phyloP scores from a whole-genome alignment of 2,797 vertebrate species.

The Neosalanx taihuensis region DNA sequence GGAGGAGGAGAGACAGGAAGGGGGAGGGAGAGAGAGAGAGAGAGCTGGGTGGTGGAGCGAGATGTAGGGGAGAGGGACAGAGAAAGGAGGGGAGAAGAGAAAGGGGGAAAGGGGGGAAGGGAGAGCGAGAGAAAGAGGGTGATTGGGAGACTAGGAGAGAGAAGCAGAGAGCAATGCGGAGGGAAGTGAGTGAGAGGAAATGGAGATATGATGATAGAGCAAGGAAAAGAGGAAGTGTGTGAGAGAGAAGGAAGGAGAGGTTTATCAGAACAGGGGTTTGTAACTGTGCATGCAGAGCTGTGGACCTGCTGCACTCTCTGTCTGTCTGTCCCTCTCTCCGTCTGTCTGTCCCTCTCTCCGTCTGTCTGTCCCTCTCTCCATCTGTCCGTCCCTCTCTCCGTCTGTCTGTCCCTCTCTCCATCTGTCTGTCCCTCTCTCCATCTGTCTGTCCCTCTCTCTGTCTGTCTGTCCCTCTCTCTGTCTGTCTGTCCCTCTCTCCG shows the following conservation, averaged over 20 bases:
- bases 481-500: too few species aligned
- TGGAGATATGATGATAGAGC: not conserved
- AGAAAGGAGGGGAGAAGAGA: not conserved
- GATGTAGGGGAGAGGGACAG: not conserved
- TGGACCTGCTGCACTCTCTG: not conserved
- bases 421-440: too few species aligned
- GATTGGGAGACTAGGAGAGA: not conserved
- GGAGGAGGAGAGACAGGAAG: constrained; percentile 17
- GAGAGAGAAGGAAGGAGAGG: not conserved
- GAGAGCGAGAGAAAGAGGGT: not conserved
- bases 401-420: too few species aligned
- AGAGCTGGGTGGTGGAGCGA: constrained; percentile 20
- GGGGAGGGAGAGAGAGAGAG: constrained; percentile 40
- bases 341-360: too few species aligned
- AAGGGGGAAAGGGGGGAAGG: not conserved
- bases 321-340: not conserved
- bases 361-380: too few species aligned
- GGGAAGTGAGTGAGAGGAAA: not conserved
- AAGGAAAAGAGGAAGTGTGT: not conserved
- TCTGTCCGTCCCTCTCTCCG: too few species aligned
- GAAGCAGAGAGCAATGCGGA: not conserved
- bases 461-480: too few species aligned
- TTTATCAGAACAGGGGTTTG: not conserved
- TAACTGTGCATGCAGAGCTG: too few species aligned
- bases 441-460: too few species aligned